Base-by-base conservation (phyloP, 2,797 vertebrate species). In the Fistularia commersonii region DNA sequence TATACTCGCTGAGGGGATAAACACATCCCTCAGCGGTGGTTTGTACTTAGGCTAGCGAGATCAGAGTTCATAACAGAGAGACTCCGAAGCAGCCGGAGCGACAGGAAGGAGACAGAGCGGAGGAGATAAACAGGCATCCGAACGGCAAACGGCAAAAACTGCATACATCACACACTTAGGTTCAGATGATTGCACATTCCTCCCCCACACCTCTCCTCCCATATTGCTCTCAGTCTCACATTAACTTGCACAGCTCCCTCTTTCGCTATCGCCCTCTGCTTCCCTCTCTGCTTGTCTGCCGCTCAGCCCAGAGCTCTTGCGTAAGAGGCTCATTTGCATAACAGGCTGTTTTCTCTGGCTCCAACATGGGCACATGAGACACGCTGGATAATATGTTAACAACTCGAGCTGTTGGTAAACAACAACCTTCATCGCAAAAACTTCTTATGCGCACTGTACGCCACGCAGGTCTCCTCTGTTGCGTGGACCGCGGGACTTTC, bases 301-400 rank as follows among this genome's bases (percentile, higher is more conserved):
- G 61, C 79, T 78, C 76, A 69, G 74, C 80, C 74, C 64, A 32
- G n/a, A 61, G 79, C 74, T 74, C 79, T 86, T 88, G 85, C 66
- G 77, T 84, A 88, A 88, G 63, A 72, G 64, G 11, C 0, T 39
- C 61, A 85, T 88, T 88, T 87, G 87, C 87, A 88, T 86, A 86
- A 83, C 85, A 85, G 79, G 61, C 79, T 82, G 66, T 81, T 84
- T 81, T 78, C 74, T 74, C 69, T 64, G 68, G 77, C 75, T 82
- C 63, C 51, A 8, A 66, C 54, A 61, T n/a, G 54, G 69, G 61
- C 76, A 73, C 79, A 81, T 38, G 68, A 79, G 73, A 80, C 74
- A 61, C 75, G 54, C 76, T 48, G 57, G 72, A 65, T 80, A 82
- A 84, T 81, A 73, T 79, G 74, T 72, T 77, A 77, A 84, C 84